phyloP scores from a whole-genome alignment of 2,113 vertebrate species.

The Mesitornis unicolor region DNA sequence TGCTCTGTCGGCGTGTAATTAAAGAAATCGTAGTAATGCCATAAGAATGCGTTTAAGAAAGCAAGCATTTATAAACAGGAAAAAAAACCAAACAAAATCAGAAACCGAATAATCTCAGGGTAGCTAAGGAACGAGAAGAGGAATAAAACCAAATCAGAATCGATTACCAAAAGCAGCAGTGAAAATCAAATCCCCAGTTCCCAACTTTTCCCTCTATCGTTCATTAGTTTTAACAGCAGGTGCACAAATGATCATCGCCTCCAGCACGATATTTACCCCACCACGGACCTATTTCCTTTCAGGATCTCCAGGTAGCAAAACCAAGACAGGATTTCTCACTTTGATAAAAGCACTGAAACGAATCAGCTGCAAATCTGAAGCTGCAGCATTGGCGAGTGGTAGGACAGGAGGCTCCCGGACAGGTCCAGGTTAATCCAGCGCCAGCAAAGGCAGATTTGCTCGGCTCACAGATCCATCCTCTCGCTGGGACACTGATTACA shows the following conservation, averaged over 20 bases:
- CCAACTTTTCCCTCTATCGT: neutral
- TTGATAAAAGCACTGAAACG: neutral
- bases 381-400: neutral
- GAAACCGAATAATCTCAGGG: neutral
- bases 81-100: neutral
- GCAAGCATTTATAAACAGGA: neutral
- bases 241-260: neutral
- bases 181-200: neutral
- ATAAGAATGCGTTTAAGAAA: neutral
- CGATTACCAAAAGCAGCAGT: neutral
- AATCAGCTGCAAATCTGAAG: neutral
- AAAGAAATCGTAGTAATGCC: neutral
- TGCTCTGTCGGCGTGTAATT: slow-evolving; percentile 14
- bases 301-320: neutral
- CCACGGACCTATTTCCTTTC: neutral
- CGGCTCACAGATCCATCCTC: neutral
- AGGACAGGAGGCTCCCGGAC: neutral
- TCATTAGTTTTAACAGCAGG: slow-evolving; percentile 18
- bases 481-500: neutral
- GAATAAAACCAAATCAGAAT: neutral
- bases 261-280: neutral
- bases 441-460: neutral
- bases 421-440: neutral
- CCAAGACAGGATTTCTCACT: neutral
- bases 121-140: neutral